Base-by-base conservation (phyloP, 2,797 vertebrate species). In the Alca torda region DNA sequence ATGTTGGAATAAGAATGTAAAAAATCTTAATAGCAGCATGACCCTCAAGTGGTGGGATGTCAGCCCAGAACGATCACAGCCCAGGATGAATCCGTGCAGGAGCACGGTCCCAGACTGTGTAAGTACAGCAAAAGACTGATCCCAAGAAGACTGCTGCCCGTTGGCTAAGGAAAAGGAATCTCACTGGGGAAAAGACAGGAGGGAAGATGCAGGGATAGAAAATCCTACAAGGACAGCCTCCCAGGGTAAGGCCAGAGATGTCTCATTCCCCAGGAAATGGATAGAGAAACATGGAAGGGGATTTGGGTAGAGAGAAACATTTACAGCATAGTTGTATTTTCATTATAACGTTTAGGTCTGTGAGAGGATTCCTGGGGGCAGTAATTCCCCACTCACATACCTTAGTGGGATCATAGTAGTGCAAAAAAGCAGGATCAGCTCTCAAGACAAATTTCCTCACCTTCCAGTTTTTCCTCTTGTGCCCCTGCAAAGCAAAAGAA, bases 401-500 rank as follows among this genome's bases (percentile, higher is more conserved):
- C 98, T 98, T 99, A 86, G 98, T 98, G 28, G 99, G 99, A 94
- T 99, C 99, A 7, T 99, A 99, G 97, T 99, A 99, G 94, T 99
- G 99, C 94, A 99, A 97, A 96, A 98, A 99, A 37, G 98, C 98
- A 6, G 99, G 99, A 28, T 99, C 99, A 76, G 98, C 98, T 91
- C 99, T 99, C 96, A 99, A 95, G 90, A 99, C 99, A 93, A 99
- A 99, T 84, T 98, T 98, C 65, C 99, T 98, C 74, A 99, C 99
- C 96, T 99, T 99, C 99, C 99, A 99, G 98, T 99, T 99, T 97
- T 99, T 99, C 86, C 99, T 98, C 68, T 99, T 98, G 97, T 99
- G 99, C 15, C 99, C 99, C 99, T 99, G 97, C 24, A 56, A 96
- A 91, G 90, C 65, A 59, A 89, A 82, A 83, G 4, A 84, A 75